A percentile compares a stretch with the other conserved stretches of the same genome.
phyloP scores from a whole-genome alignment of 2,113 vertebrate genomes.

The Clarias gariepinus region DNA sequence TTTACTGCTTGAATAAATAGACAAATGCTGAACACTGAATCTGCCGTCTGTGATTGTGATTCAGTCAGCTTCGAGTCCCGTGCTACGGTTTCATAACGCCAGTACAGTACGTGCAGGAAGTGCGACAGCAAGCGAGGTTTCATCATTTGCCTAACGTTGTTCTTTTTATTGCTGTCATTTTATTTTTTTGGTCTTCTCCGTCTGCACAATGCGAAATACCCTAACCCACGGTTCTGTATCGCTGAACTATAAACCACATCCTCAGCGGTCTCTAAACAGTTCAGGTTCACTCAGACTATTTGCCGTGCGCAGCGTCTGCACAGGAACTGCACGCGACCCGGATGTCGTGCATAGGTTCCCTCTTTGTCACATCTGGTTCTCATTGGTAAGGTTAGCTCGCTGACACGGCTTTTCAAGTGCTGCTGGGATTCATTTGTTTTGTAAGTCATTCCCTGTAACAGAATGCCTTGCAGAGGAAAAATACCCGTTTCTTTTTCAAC shows the following conservation, averaged over 20 bases:
- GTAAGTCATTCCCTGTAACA: background rate
- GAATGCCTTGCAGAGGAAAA: background rate
- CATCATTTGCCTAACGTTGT: background rate
- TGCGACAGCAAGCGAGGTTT: background rate
- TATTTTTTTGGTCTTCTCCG: background rate
- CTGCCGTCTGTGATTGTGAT: background rate
- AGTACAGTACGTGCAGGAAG: background rate
- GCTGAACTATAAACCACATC: conserved; percentile 13
- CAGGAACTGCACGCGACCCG: background rate
- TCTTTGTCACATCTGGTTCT: background rate
- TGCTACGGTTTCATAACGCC: background rate
- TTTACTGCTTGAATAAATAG: too few relatives aligned
- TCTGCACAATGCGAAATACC: background rate
- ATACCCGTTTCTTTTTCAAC: background rate
- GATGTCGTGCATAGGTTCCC: background rate
- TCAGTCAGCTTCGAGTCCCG: background rate
- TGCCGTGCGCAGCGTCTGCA: conserved; percentile 4
- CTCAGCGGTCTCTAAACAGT: background rate
- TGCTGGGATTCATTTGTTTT: background rate
- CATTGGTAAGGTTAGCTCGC: background rate
- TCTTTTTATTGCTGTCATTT: background rate
- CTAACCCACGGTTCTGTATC: background rate
- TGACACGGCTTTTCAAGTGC: background rate
- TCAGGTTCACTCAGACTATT: background rate
- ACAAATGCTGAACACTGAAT: background rate